Conservation (phyloP, 2,888 invertebrate genomes). For the Conistra vaccinii region DNA sequence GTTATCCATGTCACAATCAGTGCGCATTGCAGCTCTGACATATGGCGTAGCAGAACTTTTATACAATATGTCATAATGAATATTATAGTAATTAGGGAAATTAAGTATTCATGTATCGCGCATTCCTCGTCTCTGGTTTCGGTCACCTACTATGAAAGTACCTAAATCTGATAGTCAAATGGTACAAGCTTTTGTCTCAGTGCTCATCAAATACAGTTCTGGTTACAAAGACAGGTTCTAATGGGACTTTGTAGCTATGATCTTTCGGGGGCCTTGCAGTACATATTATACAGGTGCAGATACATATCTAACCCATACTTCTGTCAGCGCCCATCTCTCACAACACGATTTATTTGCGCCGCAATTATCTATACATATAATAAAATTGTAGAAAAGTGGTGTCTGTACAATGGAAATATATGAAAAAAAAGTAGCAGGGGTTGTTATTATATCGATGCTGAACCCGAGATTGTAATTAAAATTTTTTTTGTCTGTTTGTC, state of each 20-base stretch:
- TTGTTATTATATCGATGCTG: no score
- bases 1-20: slow-evolving; percentile 19
- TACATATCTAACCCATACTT: slow-evolving; percentile 13
- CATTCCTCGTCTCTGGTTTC: background rate
- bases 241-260: slow-evolving; percentile 1
- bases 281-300: background rate
- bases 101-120: background rate
- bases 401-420: no score
- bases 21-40: slow-evolving; percentile 52
- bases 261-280: slow-evolving; percentile 3
- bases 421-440: no score
- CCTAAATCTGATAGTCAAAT: background rate
- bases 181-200: background rate
- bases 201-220: background rate
- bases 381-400: no score
- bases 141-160: background rate
- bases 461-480: no score
- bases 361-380: no score
- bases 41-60: background rate
- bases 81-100: background rate
- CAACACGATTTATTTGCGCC: slow-evolving; percentile 34
- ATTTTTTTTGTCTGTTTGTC: no score
- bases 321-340: slow-evolving; percentile 32
- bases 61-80: background rate
- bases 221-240: no score